Evolutionary conservation across 2,888 invertebrate species (phyloP), one percentile per base, ranked within the genome.

Genomic region (Lampropteryx suffumata): DNA sequence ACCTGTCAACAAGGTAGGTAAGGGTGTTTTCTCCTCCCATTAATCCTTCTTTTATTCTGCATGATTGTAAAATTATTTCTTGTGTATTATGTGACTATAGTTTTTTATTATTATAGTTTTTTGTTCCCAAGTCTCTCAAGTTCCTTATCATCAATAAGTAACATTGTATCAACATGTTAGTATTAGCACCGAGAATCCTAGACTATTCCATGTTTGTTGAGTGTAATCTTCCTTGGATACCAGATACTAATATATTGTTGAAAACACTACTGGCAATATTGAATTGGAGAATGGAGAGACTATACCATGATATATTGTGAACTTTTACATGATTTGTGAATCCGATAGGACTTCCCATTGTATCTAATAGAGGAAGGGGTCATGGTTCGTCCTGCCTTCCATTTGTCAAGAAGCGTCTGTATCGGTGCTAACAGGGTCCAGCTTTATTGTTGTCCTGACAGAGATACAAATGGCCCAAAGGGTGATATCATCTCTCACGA

Each of bases 391-490:
- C 55, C 59, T 57, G 62, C 65, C 75, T 75, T 79, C 79, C 84
- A 87, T 87, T 86, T 83, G 83, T 86, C 66, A 65, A 67, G 63
- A 68, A 65, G 69, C 65, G 61, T 55, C 59, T 62, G 60, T 70
- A 64, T 64, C 64, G 71, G 79, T 67, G 76, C 79, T 79, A 80
- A 82, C 80, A 85, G 77, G 42, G 76, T 78, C 76, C 74, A 71
- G 76, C 69, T 73, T 82, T 82, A 88, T 87, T 88, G 84, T 87
- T 79, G 62, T 67, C 65, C 74, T 80, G 84, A 81, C 87, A 82
- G 73, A 57, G 65, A 84, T 82, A 87, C 82, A 74, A 85, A 89
- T 84, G 79, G 74, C 71, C 70, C 55, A 64, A 59, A 67, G 55
- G 55, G 65, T 64, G 82, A 86, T 87, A 80, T 67, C 73, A 84